Evolutionary conservation across 2,797 vertebrate genomes (phyloP), one percentile per base, ranked within the genome.

Genomic region (Oceanodroma leucorhoa): DNA sequence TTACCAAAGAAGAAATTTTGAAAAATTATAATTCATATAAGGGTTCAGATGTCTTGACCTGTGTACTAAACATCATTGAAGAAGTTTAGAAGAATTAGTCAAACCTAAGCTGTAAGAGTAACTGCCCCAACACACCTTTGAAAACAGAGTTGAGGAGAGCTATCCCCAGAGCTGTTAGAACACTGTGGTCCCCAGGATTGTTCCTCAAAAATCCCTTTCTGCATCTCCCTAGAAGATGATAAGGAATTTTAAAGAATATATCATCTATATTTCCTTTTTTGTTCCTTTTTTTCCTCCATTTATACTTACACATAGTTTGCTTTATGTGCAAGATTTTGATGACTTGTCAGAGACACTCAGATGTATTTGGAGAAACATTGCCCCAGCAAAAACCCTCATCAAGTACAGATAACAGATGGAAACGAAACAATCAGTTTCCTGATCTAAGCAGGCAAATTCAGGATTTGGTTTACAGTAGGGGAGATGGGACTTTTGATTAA

Each of bases 381-480:
- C 65, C 80, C 85, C 43, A 93, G 86, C 58, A 95, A 82, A 96
- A 95, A n/a, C 40, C 66, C 40, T 93, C 80, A 82, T 78, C 83
- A 79, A 79, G 66, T 50, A 84, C 46, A 89, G 78, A 93, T 76
- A 95, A 90, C 81, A 90, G 82, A 92, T 88, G 85, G 86, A 97
- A 93, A 93, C 0, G 29, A 90, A 65, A 87, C 87, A 90, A 91
- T 71, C 38, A 92, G 66, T 72, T 93, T 90, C 87, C 66, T 87
- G 70, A 84, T 94, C 70, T 96, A 88, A 87, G 70, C 51, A 93
- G 64, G 14, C 55, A 87, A 92, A 93, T 90, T 93, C 77, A 65
- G 24, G 51, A 79, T 84, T 93, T 76, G 60, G 46, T 89, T 82
- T 90, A 76, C 43, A 79, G 89, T 58, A 65, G 87, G 36, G 24